A percentile compares a stretch with the other conserved stretches of the same genome.
These are phyloP conservation scores for Crocidura indochinensis DNA, from an alignment of 2,797 vertebrate species.

Conservation along the genomic window DNA sequence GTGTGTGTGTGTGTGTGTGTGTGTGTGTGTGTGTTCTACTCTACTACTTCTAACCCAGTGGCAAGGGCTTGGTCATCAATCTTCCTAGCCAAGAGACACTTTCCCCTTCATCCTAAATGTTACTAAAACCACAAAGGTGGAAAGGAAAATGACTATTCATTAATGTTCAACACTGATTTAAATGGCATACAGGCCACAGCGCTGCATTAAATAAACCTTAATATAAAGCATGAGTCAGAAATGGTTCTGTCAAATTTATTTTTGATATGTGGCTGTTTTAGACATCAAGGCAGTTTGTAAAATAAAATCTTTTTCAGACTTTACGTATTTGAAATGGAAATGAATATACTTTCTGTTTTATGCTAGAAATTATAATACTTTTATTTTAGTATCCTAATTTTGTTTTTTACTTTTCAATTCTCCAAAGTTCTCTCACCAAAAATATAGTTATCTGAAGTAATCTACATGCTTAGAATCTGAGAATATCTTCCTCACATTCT, in stretches of 20 bases:
- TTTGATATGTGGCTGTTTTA: constrained; percentile 61
- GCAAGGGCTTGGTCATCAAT: constrained; percentile 59
- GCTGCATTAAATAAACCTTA: constrained; percentile 21
- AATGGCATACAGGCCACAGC: neutral
- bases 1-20: neutral
- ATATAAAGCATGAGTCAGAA: constrained; percentile 52
- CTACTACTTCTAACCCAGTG: constrained; percentile 50
- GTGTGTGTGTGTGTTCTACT: neutral
- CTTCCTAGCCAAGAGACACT: constrained; percentile 62
- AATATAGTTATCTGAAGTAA: neutral
- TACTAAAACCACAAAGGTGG: constrained; percentile 60
- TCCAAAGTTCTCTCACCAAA: constrained; percentile 25
- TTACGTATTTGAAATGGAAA: constrained; percentile 63
- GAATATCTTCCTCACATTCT: neutral
- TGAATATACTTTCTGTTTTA: constrained; percentile 60
- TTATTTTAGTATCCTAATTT: constrained; percentile 49
- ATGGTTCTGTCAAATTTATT: constrained; percentile 52
- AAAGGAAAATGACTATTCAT: constrained; percentile 71
- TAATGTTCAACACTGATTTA: constrained; percentile 35
- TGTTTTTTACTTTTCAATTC: constrained; percentile 62
- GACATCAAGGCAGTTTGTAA: constrained; percentile 66
- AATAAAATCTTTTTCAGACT: constrained; percentile 67
- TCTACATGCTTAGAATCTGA: constrained; percentile 34
- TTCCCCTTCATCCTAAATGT: constrained; percentile 1
- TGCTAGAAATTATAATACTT: constrained; percentile 39